A percentile compares a stretch with the other conserved stretches of the same genome.
phyloP scores from a whole-genome alignment of 30 jellyfish, hydroid and myxozoan genomes.

The Turritopsis dohrnii region DNA sequence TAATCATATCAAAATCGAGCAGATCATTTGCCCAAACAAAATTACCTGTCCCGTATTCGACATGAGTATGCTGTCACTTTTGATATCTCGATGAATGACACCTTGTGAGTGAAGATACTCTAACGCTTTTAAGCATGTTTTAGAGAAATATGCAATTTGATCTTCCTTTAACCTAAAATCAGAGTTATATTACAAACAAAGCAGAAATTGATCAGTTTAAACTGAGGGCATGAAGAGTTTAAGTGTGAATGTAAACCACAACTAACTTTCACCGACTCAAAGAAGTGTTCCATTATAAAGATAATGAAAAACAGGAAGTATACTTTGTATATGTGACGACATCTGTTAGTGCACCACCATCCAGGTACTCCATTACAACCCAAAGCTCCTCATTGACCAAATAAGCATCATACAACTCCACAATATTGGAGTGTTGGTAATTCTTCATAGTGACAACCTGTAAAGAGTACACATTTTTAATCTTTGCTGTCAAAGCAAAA shows the following conservation, averaged over 20 bases:
- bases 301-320: no score
- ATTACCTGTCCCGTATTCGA: constrained; percentile 90
- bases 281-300: no score
- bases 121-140: constrained; percentile 85
- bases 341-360: constrained; percentile 97
- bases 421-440: constrained; percentile 80
- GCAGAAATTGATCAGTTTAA: no score
- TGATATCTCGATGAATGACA: constrained; percentile 96
- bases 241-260: no score
- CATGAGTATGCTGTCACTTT: constrained; percentile 93
- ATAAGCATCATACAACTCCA: constrained; percentile 83
- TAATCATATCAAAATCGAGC: background rate
- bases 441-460: constrained; percentile 91
- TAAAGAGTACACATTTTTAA: background rate
- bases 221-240: no score
- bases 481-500: background rate
- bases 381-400: constrained; percentile 88
- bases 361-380: constrained; percentile 94
- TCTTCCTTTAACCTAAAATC: constrained; percentile 70
- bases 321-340: constrained; percentile 74
- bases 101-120: constrained; percentile 95
- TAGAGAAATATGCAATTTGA: constrained; percentile 79
- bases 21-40: background rate
- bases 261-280: no score
- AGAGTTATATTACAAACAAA: no score